phyloP scores from a whole-genome alignment of 2,797 vertebrate genomes.

The Hirundo rustica region DNA sequence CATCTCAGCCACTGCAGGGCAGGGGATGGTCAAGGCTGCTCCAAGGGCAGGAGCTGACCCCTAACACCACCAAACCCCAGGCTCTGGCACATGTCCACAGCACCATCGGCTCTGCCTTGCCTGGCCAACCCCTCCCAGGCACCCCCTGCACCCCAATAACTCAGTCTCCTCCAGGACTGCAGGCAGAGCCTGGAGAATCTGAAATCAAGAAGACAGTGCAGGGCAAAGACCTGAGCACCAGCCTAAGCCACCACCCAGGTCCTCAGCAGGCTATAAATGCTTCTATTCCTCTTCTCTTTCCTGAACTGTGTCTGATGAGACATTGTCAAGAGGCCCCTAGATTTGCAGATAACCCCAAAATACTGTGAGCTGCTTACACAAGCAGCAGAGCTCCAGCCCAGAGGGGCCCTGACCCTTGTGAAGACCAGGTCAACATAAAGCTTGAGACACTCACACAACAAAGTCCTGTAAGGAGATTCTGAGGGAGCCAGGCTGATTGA shows the following conservation, averaged over 20 bases:
- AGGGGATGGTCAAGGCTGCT: not conserved
- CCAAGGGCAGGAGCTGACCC: not conserved
- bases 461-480: not conserved
- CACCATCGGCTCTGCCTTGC: not conserved
- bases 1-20: not conserved
- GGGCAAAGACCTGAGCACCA: not conserved
- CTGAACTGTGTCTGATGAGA: not conserved
- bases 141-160: fast-evolving
- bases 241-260: not conserved
- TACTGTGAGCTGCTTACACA: not conserved
- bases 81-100: not conserved
- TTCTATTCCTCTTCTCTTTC: not conserved
- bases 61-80: not conserved
- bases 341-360: not conserved
- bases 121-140: not conserved
- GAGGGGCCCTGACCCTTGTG: not conserved
- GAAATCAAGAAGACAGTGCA: not conserved
- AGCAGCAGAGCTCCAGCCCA: not conserved
- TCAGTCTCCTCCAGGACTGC: not conserved
- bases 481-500: not conserved
- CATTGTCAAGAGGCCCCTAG: not conserved
- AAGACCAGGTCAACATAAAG: not conserved
- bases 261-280: not conserved
- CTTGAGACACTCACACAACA: not conserved
- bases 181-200: not conserved